Conservation (phyloP, 1,140 invertebrate species). For the Papilio helenus region DNA sequence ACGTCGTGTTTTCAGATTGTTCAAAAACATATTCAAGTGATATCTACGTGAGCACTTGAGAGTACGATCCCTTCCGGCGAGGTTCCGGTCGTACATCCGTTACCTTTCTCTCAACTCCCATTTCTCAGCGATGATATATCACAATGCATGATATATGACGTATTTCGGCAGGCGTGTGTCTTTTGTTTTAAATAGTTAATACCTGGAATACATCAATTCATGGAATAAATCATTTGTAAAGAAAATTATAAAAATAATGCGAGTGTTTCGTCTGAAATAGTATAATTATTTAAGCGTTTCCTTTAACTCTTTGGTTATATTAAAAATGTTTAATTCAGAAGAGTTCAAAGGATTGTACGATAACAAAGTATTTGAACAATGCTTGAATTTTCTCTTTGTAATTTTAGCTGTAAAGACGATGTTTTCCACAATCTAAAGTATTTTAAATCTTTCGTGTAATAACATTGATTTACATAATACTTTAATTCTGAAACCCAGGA, state of each 20-base stretch:
- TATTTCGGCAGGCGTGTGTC: background rate
- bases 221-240: background rate
- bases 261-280: background rate
- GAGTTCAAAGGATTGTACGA: background rate
- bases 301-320: background rate
- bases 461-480: background rate
- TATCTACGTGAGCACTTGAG: background rate
- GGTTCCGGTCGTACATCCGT: constrained; percentile 4
- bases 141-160: background rate
- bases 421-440: background rate
- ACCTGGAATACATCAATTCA: background rate
- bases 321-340: background rate
- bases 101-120: constrained; percentile 14
- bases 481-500: background rate
- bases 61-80: constrained; percentile 5
- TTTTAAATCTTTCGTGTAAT: background rate
- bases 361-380: background rate
- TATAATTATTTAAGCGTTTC: background rate
- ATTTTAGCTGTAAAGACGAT: background rate
- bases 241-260: background rate
- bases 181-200: background rate
- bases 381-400: constrained; percentile 3
- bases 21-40: constrained; percentile 16
- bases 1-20: background rate
- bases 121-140: background rate